Conservation (phyloP, 1,140 invertebrate species). For the Trichonephila clavata region DNA sequence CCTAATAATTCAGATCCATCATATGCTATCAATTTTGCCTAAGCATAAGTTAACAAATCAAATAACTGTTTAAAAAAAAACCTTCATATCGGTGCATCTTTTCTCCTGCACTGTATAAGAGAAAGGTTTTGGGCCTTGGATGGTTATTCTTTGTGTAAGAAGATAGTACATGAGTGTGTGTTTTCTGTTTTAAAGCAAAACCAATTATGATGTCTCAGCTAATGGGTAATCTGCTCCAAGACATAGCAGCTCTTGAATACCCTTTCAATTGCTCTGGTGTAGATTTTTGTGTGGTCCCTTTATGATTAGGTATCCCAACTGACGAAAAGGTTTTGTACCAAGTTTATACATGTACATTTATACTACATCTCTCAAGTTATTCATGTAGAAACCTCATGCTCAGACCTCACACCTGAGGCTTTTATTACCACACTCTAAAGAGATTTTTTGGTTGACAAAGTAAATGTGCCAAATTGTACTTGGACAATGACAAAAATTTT, state of each 20-base stretch:
- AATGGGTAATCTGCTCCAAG: not conserved
- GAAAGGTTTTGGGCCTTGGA: not conserved
- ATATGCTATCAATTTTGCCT: too few species aligned
- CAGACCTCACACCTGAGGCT: not conserved
- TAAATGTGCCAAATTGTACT: too few species aligned
- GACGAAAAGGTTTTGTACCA: not conserved
- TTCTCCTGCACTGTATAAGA: not conserved
- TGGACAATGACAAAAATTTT: too few species aligned
- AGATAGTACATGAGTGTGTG: not conserved
- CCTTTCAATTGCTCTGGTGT: constrained; percentile 49
- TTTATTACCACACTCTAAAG: not conserved
- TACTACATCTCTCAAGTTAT: not conserved
- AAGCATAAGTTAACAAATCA: not conserved
- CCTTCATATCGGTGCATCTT: constrained; percentile 41
- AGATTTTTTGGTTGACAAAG: too few species aligned
- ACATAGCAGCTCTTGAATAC: not conserved
- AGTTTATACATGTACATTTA: not conserved
- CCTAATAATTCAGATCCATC: too few species aligned
- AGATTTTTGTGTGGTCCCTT: constrained; percentile 71
- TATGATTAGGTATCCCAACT: not conserved
- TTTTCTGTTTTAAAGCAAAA: not conserved
- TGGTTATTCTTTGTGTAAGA: not conserved
- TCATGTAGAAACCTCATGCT: constrained; percentile 7
- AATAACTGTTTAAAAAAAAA: not conserved
- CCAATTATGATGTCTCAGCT: not conserved